These are phyloP conservation scores for Glandiceps talaboti DNA, from an alignment of 53 echinoderm and acorn worm genomes.

Conservation along the genomic window DNA sequence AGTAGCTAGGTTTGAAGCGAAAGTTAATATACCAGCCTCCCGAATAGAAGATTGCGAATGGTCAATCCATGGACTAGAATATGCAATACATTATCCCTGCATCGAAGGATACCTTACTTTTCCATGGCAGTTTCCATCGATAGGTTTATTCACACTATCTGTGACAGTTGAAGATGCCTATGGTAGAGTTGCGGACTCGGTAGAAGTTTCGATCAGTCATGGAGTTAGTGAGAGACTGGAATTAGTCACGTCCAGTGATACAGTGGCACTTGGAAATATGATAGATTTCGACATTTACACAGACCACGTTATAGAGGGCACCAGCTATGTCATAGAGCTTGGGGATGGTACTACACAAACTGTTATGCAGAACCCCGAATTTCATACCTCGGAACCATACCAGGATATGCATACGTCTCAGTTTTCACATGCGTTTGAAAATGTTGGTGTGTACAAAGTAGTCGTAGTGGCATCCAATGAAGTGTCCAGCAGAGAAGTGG, in stretches of 20 bases:
- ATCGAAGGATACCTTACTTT: too few species aligned
- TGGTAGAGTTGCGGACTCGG: too few species aligned
- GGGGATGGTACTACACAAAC: slow-evolving; percentile 45
- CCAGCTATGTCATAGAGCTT: slow-evolving; percentile 34
- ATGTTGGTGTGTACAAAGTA: neutral
- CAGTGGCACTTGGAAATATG: slow-evolving; percentile 20
- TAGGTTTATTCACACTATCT: too few species aligned
- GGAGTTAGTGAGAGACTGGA: slow-evolving; percentile 33
- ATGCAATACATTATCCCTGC: too few species aligned
- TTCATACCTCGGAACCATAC: slow-evolving; percentile 9
- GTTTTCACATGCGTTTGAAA: neutral
- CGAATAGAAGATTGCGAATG: too few species aligned
- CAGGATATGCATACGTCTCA: neutral
- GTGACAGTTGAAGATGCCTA: too few species aligned
- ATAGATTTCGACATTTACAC: slow-evolving; percentile 49
- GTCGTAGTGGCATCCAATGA: neutral
- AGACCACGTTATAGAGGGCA: slow-evolving; percentile 26
- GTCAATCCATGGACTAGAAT: too few species aligned
- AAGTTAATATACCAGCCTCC: too few species aligned
- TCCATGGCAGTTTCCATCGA: too few species aligned
- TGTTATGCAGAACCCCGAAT: slow-evolving; percentile 14
- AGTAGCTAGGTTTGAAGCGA: too few species aligned
- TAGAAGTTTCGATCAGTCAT: too few species aligned
- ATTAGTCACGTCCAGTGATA: slow-evolving; percentile 55
- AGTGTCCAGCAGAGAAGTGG: neutral